Evolutionary conservation across 2,797 vertebrate species (phyloP).

Genomic region (Diplodus sargus): DNA sequence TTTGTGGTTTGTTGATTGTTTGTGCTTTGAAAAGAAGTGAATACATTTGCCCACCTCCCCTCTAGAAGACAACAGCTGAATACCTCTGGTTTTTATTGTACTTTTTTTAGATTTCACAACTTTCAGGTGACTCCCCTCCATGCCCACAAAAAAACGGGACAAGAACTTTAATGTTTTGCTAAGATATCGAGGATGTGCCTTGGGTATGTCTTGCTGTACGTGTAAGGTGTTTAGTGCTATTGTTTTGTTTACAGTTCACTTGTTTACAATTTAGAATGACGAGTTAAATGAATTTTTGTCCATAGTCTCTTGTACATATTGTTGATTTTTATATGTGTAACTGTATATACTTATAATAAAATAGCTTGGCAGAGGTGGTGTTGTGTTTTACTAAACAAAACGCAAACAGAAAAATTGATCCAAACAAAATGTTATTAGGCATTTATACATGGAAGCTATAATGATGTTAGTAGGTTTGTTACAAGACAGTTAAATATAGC

Average conservation of each 20-base stretch:
- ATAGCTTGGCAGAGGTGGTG: slow-evolving; percentile 60
- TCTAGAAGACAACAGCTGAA: slow-evolving; percentile 37
- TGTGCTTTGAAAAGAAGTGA: slow-evolving; percentile 40
- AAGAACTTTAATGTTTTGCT: slow-evolving; percentile 68
- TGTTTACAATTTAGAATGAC: slow-evolving; percentile 79
- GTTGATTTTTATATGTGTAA: slow-evolving; percentile 80
- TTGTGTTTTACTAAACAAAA: slow-evolving; percentile 25
- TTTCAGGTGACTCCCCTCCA: slow-evolving; percentile 42
- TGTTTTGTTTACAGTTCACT: slow-evolving; percentile 81
- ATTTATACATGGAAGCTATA: slow-evolving; percentile 11
- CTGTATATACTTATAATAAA: slow-evolving; percentile 81
- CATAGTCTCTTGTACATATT: slow-evolving; percentile 76
- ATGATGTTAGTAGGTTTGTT: not conserved
- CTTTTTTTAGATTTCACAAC: slow-evolving; percentile 53
- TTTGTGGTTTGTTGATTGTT: slow-evolving; percentile 51
- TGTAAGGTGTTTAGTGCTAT: slow-evolving; percentile 73
- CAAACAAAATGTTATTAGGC: slow-evolving; percentile 28
- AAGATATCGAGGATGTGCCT: slow-evolving; percentile 83
- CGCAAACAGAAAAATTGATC: slow-evolving; percentile 6
- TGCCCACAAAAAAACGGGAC: slow-evolving; percentile 63
- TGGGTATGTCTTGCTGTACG: slow-evolving; percentile 73
- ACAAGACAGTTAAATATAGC: not conserved
- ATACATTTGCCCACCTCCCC: slow-evolving; percentile 31
- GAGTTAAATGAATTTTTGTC: slow-evolving; percentile 62
- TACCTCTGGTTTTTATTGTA: slow-evolving; percentile 67